phyloP scores from a whole-genome alignment of 1,140 invertebrate genomes.

The Diachasmimorpha longicaudata region DNA sequence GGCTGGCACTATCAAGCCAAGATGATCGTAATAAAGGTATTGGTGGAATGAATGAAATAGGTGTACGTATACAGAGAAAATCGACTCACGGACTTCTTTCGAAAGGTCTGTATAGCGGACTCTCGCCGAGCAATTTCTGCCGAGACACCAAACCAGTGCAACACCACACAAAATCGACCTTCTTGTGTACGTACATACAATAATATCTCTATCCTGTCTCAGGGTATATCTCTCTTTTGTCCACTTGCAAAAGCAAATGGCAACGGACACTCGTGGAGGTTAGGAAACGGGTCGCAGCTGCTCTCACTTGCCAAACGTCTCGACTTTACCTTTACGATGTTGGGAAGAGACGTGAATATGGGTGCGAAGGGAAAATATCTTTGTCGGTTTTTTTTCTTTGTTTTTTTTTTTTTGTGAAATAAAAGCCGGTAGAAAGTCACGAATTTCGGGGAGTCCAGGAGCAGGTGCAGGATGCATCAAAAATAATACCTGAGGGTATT shows the following conservation, averaged over 20 bases:
- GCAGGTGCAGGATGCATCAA: background rate
- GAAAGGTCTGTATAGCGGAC: background rate
- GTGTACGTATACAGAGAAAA: background rate
- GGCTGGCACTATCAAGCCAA: background rate
- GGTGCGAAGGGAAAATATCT: background rate
- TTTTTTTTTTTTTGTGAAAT: background rate
- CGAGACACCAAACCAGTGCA: background rate
- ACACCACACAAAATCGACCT: background rate
- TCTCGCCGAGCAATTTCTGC: background rate
- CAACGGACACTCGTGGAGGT: constrained; percentile 2
- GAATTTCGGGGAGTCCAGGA: background rate
- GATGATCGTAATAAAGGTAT: background rate
- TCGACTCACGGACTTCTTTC: background rate
- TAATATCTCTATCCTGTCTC: background rate
- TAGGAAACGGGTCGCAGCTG: constrained; percentile 20
- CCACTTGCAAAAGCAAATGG: constrained; percentile 10
- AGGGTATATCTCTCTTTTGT: constrained; percentile 3
- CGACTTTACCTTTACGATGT: background rate
- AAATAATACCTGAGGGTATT: background rate
- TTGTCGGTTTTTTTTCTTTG: background rate
- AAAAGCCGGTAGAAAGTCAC: background rate
- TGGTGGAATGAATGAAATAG: background rate
- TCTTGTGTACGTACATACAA: background rate
- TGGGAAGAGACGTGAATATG: background rate
- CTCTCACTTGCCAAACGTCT: constrained; percentile 11